Percentiles rank a stretch among this genome's conserved stretches.
Conservation (phyloP, 2,888 invertebrate species). For the Pseudeuparius sepicola region DNA sequence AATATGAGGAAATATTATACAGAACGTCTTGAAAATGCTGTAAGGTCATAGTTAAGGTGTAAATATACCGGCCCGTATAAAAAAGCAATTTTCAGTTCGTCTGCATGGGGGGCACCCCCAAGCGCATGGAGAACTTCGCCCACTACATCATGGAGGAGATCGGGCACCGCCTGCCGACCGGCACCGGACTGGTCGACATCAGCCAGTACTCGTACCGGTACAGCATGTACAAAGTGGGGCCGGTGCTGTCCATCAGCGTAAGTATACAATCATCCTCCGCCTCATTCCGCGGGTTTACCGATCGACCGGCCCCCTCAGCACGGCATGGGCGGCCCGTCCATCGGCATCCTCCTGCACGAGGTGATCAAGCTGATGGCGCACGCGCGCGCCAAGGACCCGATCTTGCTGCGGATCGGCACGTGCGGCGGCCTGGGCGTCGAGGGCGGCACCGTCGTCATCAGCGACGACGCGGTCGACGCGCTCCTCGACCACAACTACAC, state of each 20-base stretch:
- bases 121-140: slow-evolving; percentile 89
- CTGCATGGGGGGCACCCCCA: slow-evolving; percentile 93
- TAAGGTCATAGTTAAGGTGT: too few relatives aligned
- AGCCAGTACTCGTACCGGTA: slow-evolving; percentile 87
- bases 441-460: slow-evolving; percentile 88
- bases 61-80: too few relatives aligned
- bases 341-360: slow-evolving; percentile 92
- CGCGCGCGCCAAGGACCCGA: slow-evolving; percentile 76
- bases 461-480: slow-evolving; percentile 86
- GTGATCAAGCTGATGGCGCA: slow-evolving; percentile 93
- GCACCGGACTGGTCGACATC: slow-evolving; percentile 79
- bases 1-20: too few relatives aligned
- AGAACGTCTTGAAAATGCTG: too few relatives aligned
- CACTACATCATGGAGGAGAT: slow-evolving; percentile 84
- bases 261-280: too few relatives aligned
- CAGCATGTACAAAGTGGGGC: slow-evolving; percentile 92
- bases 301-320: slow-evolving; percentile 55
- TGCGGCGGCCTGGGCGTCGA: slow-evolving; percentile 90
- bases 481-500: slow-evolving; percentile 72
- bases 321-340: slow-evolving; percentile 96
- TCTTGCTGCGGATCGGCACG: slow-evolving; percentile 89
- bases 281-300: too few relatives aligned
- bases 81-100: slow-evolving; percentile 77
- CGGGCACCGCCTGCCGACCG: slow-evolving; percentile 79
- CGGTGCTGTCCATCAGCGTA: slow-evolving; percentile 75